Percentiles rank a stretch among this genome's conserved stretches.
phyloP scores from a whole-genome alignment of 2,113 vertebrate genomes.

The Bubo scandiacus region DNA sequence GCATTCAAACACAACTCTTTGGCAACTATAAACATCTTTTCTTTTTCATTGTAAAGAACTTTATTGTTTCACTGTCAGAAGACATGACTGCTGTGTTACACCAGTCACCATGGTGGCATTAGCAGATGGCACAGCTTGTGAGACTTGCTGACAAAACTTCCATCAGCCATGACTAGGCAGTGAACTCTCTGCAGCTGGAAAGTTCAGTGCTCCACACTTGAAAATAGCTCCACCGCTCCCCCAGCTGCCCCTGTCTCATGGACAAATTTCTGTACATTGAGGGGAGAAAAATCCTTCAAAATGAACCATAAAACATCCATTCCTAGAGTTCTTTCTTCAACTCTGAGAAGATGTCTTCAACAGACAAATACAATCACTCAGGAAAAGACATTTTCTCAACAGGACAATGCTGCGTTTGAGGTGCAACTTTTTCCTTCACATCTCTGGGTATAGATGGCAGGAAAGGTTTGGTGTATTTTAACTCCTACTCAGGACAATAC shows the following conservation, averaged over 20 bases:
- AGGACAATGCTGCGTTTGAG: rapidly evolving
- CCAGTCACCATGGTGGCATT: not conserved
- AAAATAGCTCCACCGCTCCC: rapidly evolving
- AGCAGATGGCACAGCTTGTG: not conserved
- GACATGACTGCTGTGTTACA: not conserved
- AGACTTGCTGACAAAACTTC: not conserved
- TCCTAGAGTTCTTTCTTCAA: not conserved
- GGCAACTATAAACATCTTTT: not conserved
- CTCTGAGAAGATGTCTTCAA: not conserved
- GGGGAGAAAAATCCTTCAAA: not conserved
- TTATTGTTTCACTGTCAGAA: not conserved
- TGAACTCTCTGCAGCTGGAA: not conserved
- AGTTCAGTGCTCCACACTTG: not conserved
- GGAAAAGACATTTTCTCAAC: not conserved
- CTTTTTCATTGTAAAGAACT: not conserved
- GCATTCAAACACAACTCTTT: not conserved
- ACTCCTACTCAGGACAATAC: not conserved
- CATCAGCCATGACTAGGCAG: not conserved
- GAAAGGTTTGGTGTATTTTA: not conserved
- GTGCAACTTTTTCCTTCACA: not conserved
- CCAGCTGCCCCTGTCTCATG: not conserved
- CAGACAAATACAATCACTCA: not conserved
- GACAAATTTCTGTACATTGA: not conserved
- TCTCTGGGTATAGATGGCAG: not conserved
- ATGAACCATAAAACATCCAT: not conserved